Evolutionary conservation across 2,888 invertebrate species (phyloP).

Genomic region (Agrilus mali): DNA sequence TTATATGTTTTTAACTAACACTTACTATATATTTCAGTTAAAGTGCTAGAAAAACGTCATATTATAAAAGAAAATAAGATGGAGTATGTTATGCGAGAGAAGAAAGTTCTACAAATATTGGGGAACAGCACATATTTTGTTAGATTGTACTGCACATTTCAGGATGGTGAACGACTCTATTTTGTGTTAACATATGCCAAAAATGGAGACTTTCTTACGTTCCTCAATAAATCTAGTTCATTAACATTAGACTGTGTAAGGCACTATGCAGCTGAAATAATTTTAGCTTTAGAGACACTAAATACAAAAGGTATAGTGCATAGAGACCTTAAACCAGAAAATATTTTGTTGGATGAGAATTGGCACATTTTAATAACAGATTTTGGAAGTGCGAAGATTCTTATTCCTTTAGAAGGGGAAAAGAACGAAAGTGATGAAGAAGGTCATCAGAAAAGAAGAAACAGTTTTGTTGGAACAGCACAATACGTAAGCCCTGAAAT

Average conservation of each 20-base stretch:
- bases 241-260: constrained; percentile 81
- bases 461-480: constrained; percentile 95
- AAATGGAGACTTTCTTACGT: constrained; percentile 86
- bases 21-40: constrained; percentile 52
- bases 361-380: constrained; percentile 96
- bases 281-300: constrained; percentile 83
- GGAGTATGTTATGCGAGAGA: constrained; percentile 87
- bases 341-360: constrained; percentile 86
- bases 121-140: constrained; percentile 80
- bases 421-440: constrained; percentile 24
- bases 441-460: constrained; percentile 46
- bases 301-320: constrained; percentile 84
- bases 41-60: constrained; percentile 93
- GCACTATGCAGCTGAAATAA: constrained; percentile 91
- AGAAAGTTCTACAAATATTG: constrained; percentile 81
- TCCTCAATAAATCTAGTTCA: constrained; percentile 80
- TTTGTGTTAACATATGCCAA: constrained; percentile 93
- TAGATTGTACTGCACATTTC: constrained; percentile 90
- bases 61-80: constrained; percentile 89
- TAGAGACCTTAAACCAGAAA: constrained; percentile 95
- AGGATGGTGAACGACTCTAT: constrained; percentile 83
- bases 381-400: constrained; percentile 53
- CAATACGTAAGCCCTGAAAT: constrained; percentile 98
- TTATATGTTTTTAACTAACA: not conserved
- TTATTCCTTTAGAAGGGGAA: constrained; percentile 14